Evolutionary conservation across 2,888 invertebrate species (phyloP).

Genomic region (Agriopis leucophaearia): DNA sequence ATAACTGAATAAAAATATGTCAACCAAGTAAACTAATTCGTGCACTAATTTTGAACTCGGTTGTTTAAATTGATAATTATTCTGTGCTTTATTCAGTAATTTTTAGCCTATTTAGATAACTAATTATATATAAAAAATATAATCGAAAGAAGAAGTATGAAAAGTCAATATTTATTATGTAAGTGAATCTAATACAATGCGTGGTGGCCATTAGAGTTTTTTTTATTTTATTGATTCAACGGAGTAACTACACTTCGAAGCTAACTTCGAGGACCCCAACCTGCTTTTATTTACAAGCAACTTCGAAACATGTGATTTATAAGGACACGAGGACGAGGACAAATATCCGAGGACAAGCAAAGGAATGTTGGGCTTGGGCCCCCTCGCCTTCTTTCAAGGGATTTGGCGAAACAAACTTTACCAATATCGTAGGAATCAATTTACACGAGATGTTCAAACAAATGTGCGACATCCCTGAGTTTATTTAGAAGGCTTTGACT

Average conservation of each 20-base stretch:
- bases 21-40: too few species aligned
- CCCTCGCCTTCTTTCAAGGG: constrained; percentile 54
- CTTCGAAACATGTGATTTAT: constrained; percentile 54
- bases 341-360: constrained; percentile 55
- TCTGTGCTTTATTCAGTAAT: too few species aligned
- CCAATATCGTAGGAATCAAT: constrained; percentile 73
- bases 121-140: too few species aligned
- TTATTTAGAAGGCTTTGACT: constrained; percentile 42
- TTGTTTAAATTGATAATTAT: too few species aligned
- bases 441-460: constrained; percentile 65
- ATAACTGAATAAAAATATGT: too few species aligned
- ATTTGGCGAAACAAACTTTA: constrained; percentile 72
- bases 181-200: too few species aligned
- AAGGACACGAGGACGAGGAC: constrained; percentile 58
- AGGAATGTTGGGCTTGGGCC: constrained; percentile 54
- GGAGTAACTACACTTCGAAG: constrained; percentile 18
- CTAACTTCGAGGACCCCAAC: constrained; percentile 35
- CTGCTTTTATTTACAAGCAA: constrained; percentile 37
- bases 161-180: too few species aligned
- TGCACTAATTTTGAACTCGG: too few species aligned
- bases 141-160: too few species aligned
- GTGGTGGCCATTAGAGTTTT: too few species aligned
- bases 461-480: constrained; percentile 47
- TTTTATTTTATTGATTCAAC: too few species aligned
- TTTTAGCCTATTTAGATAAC: too few species aligned